These are phyloP conservation scores for Phalacrocorax carbo DNA, from an alignment of 2,113 vertebrate species.

Conservation along the genomic window DNA sequence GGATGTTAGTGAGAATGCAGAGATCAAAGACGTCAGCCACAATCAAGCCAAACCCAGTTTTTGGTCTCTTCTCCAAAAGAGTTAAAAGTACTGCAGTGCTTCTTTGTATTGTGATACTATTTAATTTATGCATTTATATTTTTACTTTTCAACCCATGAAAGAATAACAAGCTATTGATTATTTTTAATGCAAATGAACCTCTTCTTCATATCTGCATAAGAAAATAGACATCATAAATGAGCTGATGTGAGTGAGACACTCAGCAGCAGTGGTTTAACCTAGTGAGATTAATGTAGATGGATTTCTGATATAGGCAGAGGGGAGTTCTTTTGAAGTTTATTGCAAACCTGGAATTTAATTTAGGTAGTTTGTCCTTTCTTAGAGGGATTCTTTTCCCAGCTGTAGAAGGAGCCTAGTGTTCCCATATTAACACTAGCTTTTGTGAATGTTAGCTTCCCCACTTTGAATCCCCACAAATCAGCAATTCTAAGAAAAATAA, in stretches of 20 bases:
- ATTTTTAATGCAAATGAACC: background rate
- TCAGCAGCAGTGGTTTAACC: background rate
- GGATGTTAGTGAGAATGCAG: background rate
- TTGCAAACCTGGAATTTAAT: background rate
- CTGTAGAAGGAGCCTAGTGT: background rate
- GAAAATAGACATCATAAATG: background rate
- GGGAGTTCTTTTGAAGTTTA: background rate
- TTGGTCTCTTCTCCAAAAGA: background rate
- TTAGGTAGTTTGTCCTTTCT: background rate
- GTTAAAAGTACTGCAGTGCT: background rate
- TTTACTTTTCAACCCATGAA: background rate
- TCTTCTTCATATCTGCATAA: background rate
- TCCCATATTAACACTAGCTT: background rate
- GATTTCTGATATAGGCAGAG: background rate
- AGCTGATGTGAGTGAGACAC: background rate
- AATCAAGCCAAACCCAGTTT: background rate
- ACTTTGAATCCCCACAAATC: background rate
- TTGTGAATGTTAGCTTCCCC: background rate
- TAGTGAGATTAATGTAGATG: background rate
- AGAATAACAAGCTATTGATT: background rate
- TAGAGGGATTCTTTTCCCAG: background rate
- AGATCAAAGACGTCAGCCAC: background rate
- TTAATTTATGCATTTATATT: background rate
- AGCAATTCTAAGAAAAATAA: background rate
- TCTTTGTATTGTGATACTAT: background rate